Percentiles rank a stretch among this genome's conserved stretches.
These are phyloP conservation scores for Pseudorectes ferrugineus DNA, from an alignment of 2,113 vertebrate genomes.

Conservation along the genomic window DNA sequence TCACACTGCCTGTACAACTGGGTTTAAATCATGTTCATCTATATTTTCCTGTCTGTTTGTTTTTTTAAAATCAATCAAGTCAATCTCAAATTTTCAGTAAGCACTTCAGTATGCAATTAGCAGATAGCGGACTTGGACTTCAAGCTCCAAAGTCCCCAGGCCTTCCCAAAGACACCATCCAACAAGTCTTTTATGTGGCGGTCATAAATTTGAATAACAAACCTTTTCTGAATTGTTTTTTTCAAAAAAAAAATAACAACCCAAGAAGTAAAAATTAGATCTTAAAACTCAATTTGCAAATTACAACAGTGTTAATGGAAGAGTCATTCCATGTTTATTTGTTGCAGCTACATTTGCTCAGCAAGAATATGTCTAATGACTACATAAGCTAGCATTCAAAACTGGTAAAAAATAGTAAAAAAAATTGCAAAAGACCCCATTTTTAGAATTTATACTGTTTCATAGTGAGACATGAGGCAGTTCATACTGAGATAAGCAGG, in stretches of 20 bases:
- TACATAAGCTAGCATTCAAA: not conserved
- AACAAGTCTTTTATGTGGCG: not conserved
- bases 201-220: not conserved
- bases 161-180: not conserved
- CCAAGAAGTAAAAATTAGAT: not conserved
- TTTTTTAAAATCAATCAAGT: not conserved
- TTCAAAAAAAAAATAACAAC: not conserved
- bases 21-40: not conserved
- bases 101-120: not conserved
- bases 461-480: not conserved
- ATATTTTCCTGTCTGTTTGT: not conserved
- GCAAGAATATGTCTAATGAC: not conserved
- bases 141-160: not conserved
- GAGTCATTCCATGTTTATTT: not conserved
- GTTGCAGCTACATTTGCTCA: not conserved
- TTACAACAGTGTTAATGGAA: not conserved
- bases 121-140: not conserved
- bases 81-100: not conserved
- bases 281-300: not conserved
- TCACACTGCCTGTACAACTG: not conserved
- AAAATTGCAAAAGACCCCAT: not conserved
- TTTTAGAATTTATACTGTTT: not conserved
- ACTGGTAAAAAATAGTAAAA: not conserved
- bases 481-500: not conserved
- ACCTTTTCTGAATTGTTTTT: accelerated